Evolutionary conservation across 2,888 invertebrate genomes (phyloP).

Genomic region (Drosophila quinaria): DNA sequence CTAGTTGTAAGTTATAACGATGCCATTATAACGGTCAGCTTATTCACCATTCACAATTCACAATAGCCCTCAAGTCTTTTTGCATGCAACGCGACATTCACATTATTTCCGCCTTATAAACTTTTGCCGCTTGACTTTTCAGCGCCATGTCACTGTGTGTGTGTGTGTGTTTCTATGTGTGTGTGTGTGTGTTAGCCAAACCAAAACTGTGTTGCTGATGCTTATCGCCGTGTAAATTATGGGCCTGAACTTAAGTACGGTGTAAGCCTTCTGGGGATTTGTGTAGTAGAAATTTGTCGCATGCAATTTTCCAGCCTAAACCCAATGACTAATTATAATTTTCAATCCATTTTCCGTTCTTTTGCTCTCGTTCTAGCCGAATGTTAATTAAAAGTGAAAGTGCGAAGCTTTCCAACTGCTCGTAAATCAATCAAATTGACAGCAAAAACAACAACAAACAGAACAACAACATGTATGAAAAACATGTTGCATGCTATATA

Average conservation of each 20-base stretch:
- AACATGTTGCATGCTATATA: slow-evolving; percentile 25
- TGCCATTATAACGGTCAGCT: slow-evolving; percentile 61
- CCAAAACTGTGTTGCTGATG: slow-evolving; percentile 56
- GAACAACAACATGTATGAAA: slow-evolving; percentile 60
- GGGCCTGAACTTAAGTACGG: slow-evolving; percentile 60
- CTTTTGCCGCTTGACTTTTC: slow-evolving; percentile 69
- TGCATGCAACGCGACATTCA: slow-evolving; percentile 68
- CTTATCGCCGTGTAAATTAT: slow-evolving; percentile 73
- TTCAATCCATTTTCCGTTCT: slow-evolving; percentile 17
- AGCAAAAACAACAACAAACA: slow-evolving; percentile 10
- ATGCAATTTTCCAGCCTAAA: slow-evolving; percentile 36
- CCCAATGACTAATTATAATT: slow-evolving; percentile 70
- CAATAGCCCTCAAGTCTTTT: slow-evolving; percentile 39
- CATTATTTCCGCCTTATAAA: slow-evolving; percentile 79
- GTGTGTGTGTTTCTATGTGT: slow-evolving; percentile 9
- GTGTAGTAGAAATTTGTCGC: slow-evolving; percentile 20
- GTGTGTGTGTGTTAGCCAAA: slow-evolving; percentile 28
- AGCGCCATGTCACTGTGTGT: slow-evolving; percentile 39
- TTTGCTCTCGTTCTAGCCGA: slow-evolving; percentile 35
- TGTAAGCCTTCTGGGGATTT: slow-evolving; percentile 51
- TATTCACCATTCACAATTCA: slow-evolving; percentile 21
- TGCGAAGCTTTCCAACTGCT: background rate
- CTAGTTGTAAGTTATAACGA: slow-evolving; percentile 36
- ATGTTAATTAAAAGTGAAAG: slow-evolving; percentile 58
- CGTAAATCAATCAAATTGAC: slow-evolving; percentile 62